Percentiles rank a stretch among this genome's conserved stretches.
Conservation (phyloP, 1,140 invertebrate species). For the Drosophila neocordata region DNA sequence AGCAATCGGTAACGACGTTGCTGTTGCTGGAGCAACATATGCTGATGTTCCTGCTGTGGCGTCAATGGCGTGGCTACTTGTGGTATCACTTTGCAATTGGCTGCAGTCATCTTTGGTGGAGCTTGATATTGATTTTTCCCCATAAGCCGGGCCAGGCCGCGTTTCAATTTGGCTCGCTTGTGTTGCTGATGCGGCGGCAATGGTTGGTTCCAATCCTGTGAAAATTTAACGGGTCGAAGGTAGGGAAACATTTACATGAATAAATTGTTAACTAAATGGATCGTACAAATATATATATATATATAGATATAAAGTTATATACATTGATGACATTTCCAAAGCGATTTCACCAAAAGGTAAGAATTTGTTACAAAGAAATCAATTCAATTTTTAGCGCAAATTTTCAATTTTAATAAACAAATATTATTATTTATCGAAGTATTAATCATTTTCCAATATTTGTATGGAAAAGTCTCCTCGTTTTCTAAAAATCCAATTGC, state of each 20-base stretch:
- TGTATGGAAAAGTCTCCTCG: too few species aligned
- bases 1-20: conserved; percentile 70
- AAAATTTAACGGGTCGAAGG: conserved; percentile 1
- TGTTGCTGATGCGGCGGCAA: conserved; percentile 30
- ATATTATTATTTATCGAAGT: too few species aligned
- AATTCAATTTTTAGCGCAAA: too few species aligned
- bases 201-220: conserved; percentile 52
- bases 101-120: neutral
- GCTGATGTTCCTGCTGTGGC: conserved; percentile 69
- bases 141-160: conserved; percentile 66
- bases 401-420: too few species aligned
- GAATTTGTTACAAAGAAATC: neutral
- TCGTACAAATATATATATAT: neutral
- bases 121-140: conserved; percentile 37
- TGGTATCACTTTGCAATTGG: conserved; percentile 8
- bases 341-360: neutral
- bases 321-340: neutral
- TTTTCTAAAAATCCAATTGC: too few species aligned
- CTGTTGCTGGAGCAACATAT: conserved; percentile 60
- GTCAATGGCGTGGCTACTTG: conserved; percentile 39
- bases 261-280: neutral
- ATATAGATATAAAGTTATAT: neutral
- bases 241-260: too few species aligned
- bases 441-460: too few species aligned
- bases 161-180: conserved; percentile 67